Conservation (phyloP, 2,888 invertebrate genomes). For the Keiferia lycopersicella region DNA sequence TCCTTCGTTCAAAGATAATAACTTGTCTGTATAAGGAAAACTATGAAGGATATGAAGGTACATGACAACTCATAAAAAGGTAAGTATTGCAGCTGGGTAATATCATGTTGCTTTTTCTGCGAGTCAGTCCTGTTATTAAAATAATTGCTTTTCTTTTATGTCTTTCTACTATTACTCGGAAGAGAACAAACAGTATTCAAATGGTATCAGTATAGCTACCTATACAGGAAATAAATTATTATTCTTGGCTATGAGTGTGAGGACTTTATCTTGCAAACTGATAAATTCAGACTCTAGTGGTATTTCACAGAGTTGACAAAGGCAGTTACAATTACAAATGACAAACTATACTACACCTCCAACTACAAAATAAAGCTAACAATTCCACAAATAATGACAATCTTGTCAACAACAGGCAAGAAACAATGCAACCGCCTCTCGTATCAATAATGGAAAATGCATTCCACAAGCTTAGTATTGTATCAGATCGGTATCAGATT, state of each 20-base stretch:
- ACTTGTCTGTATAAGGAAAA: slow-evolving; percentile 1
- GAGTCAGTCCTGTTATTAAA: background rate
- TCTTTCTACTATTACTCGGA: background rate
- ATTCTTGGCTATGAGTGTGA: too few relatives aligned
- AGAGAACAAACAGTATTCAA: too few relatives aligned
- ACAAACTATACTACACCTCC: too few relatives aligned
- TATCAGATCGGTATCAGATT: background rate
- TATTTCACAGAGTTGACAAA: too few relatives aligned
- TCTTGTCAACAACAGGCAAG: slow-evolving; percentile 6
- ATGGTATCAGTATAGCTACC: too few relatives aligned
- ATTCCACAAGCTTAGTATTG: background rate
- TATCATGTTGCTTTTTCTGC: background rate
- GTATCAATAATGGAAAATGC: slow-evolving; percentile 8
- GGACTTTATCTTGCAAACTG: too few relatives aligned
- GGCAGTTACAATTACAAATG: too few relatives aligned
- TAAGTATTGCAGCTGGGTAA: background rate
- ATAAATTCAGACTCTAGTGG: too few relatives aligned
- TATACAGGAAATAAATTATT: too few relatives aligned
- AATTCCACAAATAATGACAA: background rate
- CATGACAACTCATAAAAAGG: background rate
- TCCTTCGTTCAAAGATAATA: background rate
- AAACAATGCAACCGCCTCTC: background rate
- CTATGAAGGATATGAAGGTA: background rate
- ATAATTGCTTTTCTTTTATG: background rate
- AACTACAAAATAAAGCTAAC: background rate